These are phyloP conservation scores for Nematostella vectensis DNA, from an alignment of 92 coral and sea anemone species.

Conservation along the genomic window DNA sequence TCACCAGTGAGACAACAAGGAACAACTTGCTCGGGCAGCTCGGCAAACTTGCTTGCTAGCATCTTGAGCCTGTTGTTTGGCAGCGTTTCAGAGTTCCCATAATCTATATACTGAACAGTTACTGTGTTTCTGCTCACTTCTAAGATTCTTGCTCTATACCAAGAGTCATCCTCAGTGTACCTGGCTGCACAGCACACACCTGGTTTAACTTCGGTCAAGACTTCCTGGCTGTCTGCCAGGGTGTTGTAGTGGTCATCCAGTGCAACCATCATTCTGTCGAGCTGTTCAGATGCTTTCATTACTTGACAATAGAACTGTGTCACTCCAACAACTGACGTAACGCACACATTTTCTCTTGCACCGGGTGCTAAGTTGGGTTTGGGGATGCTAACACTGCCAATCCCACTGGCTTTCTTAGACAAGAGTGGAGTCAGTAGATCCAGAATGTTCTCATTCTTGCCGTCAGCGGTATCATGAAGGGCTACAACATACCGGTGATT, in stretches of 20 bases:
- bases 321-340: slow-evolving; percentile 29
- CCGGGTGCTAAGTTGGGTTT: slow-evolving; percentile 22
- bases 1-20: slow-evolving; percentile 35
- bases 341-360: slow-evolving; percentile 27
- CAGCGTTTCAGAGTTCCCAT: slow-evolving; percentile 76
- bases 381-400: slow-evolving; percentile 13
- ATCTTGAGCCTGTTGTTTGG: slow-evolving; percentile 44
- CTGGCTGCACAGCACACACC: slow-evolving; percentile 47
- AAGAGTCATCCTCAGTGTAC: slow-evolving; percentile 65
- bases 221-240: slow-evolving; percentile 29
- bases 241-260: slow-evolving; percentile 57
- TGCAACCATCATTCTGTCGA: slow-evolving; percentile 39
- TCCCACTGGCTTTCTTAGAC: slow-evolving; percentile 11
- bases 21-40: slow-evolving; percentile 65
- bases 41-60: slow-evolving; percentile 27
- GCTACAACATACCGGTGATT: slow-evolving; percentile 36
- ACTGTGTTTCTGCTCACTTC: slow-evolving; percentile 12
- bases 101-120: slow-evolving; percentile 70
- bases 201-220: slow-evolving; percentile 9
- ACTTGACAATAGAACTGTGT: slow-evolving; percentile 34
- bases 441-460: slow-evolving; percentile 44
- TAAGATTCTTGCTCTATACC: slow-evolving; percentile 64
- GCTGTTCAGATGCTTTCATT: slow-evolving; percentile 19
- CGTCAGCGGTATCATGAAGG: slow-evolving; percentile 59
- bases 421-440: slow-evolving; percentile 51